phyloP scores from a whole-genome alignment of 2,797 vertebrate species.

The Caiman crocodilus region DNA sequence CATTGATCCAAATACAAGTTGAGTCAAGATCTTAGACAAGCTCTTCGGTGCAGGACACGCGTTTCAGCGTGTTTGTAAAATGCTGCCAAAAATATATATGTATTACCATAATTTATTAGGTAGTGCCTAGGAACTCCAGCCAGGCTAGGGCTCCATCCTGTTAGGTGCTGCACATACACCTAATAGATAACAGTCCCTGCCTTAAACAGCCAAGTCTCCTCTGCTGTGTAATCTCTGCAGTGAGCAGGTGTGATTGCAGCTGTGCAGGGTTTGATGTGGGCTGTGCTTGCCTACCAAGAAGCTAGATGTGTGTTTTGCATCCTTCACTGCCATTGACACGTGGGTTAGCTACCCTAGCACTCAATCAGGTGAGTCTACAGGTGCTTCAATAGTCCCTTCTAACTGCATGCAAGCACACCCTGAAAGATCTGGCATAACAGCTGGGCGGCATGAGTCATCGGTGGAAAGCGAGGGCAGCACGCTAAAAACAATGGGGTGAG shows the following conservation, averaged over 20 bases:
- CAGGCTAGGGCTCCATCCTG: neutral
- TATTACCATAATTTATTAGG: neutral
- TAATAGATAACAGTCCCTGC: rapidly evolving
- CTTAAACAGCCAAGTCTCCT: neutral
- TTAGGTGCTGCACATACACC: rapidly evolving
- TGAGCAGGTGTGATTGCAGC: neutral
- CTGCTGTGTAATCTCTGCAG: neutral
- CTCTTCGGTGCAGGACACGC: neutral
- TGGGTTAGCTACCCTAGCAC: too few species aligned
- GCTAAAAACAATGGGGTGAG: neutral
- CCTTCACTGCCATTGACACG: too few species aligned
- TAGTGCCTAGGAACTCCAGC: neutral
- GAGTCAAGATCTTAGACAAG: neutral
- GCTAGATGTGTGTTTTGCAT: neutral
- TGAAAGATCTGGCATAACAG: rapidly evolving
- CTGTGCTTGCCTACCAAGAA: neutral
- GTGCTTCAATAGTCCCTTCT: rapidly evolving
- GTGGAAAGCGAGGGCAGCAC: neutral
- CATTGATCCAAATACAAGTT: neutral
- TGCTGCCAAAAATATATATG: neutral
- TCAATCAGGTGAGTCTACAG: neutral
- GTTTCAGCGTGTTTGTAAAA: neutral
- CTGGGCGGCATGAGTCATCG: neutral
- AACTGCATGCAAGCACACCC: neutral
- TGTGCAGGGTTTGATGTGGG: rapidly evolving